Evolutionary conservation across 2,888 invertebrate genomes (phyloP).

Genomic region (Pristionchus fissidentatus): DNA sequence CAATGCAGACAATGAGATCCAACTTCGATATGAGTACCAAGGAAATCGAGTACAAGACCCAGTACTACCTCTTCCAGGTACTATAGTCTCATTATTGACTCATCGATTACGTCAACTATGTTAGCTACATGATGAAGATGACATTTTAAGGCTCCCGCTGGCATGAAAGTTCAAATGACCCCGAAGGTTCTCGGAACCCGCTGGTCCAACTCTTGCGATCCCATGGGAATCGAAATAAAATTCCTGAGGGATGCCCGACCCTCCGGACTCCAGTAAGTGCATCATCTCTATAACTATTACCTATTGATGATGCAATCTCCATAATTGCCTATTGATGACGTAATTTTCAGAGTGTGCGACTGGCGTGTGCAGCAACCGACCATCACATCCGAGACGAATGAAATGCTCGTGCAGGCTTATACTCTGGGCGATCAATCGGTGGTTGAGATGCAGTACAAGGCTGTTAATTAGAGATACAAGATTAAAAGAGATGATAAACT

Average conservation of each 20-base stretch:
- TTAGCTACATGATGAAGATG: no score
- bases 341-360: constrained; percentile 10
- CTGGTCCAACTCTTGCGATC: background rate
- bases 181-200: constrained; percentile 24
- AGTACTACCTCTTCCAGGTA: constrained; percentile 37
- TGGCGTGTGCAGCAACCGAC: background rate
- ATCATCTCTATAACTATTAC: background rate
- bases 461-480: constrained; percentile 4
- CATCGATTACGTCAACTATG: no score
- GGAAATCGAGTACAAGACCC: background rate
- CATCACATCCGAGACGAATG: constrained; percentile 13
- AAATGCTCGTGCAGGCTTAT: constrained; percentile 20
- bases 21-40: background rate
- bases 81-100: background rate
- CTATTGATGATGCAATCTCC: no score
- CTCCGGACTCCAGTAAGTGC: constrained; percentile 37
- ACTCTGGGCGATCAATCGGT: background rate
- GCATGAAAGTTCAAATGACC: background rate
- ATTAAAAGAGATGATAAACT: no score
- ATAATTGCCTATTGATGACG: background rate
- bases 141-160: constrained; percentile 34
- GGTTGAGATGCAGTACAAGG: background rate
- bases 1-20: background rate
- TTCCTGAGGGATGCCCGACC: constrained; percentile 16
- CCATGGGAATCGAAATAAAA: constrained; percentile 40